Conservation (phyloP, 2,888 invertebrate genomes). For the Acanthosoma haemorrhoidale region DNA sequence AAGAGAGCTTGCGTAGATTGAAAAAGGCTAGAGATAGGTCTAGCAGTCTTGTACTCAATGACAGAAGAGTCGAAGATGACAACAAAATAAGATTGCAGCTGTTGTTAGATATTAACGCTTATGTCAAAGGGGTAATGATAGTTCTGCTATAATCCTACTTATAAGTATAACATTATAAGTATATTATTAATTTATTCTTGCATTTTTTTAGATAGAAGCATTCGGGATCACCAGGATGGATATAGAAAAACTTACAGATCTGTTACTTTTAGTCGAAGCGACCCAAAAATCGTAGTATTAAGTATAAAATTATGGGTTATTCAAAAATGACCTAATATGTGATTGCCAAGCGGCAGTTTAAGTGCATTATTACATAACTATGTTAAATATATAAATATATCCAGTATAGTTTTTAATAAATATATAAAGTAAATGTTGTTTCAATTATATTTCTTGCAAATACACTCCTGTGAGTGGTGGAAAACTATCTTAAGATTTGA, state of each 20-base stretch:
- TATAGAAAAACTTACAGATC: conserved; percentile 56
- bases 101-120: conserved; percentile 75
- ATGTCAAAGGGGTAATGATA: conserved; percentile 55
- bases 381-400: conserved; percentile 1
- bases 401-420: conserved; percentile 6
- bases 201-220: conserved; percentile 51
- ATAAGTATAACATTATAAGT: neutral
- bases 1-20: conserved; percentile 84
- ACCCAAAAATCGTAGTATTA: conserved; percentile 33
- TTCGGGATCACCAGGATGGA: conserved; percentile 53
- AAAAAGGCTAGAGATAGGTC: conserved; percentile 72
- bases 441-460: too few relatives aligned
- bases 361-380: conserved; percentile 20
- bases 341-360: neutral
- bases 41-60: conserved; percentile 47
- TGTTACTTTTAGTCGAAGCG: conserved; percentile 57
- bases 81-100: conserved; percentile 91
- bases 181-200: conserved; percentile 15
- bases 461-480: too few relatives aligned
- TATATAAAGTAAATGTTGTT: neutral
- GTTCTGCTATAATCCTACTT: neutral
- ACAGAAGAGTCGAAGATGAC: conserved; percentile 70
- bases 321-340: neutral
- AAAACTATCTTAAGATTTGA: too few relatives aligned
- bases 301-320: neutral